These are phyloP conservation scores for Mactra quadrangularis DNA, from an alignment of 1,140 invertebrate genomes.

Conservation along the genomic window DNA sequence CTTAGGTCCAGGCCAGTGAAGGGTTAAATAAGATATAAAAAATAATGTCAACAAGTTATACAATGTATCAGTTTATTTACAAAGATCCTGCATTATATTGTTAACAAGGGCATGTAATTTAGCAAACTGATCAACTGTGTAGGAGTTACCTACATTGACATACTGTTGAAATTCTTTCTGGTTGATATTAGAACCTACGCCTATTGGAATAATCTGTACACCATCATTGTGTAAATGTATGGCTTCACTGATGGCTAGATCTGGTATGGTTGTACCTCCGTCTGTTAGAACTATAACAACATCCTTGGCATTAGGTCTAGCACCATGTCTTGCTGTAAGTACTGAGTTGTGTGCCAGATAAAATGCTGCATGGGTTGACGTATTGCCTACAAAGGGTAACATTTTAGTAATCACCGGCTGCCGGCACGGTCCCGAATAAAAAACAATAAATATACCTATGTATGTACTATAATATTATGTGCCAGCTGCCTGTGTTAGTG, in stretches of 20 bases:
- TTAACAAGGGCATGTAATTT: background rate
- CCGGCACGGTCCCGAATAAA: no score
- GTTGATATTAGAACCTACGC: slow-evolving; percentile 11
- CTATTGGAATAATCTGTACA: slow-evolving; percentile 9
- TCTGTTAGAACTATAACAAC: slow-evolving; percentile 28
- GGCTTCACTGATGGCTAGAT: slow-evolving; percentile 29
- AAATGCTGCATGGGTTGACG: slow-evolving; percentile 36
- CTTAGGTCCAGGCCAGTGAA: no score
- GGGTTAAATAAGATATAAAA: no score
- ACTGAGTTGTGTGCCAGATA: slow-evolving; percentile 27
- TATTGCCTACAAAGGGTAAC: slow-evolving; percentile 1
- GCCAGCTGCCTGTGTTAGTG: no score
- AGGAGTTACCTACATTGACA: background rate
- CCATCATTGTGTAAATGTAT: background rate
- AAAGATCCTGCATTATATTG: background rate
- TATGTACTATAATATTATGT: no score
- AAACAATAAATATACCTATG: no score
- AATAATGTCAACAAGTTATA: no score
- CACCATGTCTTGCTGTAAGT: slow-evolving; percentile 22
- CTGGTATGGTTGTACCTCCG: slow-evolving; percentile 20
- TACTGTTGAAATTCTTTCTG: slow-evolving; percentile 17
- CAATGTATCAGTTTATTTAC: slow-evolving; percentile 19
- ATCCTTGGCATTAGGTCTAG: slow-evolving; percentile 26
- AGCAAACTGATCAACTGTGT: background rate
- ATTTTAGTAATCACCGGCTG: background rate